Evolutionary conservation across 2,113 vertebrate genomes (phyloP).

Genomic region (Xenotilapia caudafasciata): DNA sequence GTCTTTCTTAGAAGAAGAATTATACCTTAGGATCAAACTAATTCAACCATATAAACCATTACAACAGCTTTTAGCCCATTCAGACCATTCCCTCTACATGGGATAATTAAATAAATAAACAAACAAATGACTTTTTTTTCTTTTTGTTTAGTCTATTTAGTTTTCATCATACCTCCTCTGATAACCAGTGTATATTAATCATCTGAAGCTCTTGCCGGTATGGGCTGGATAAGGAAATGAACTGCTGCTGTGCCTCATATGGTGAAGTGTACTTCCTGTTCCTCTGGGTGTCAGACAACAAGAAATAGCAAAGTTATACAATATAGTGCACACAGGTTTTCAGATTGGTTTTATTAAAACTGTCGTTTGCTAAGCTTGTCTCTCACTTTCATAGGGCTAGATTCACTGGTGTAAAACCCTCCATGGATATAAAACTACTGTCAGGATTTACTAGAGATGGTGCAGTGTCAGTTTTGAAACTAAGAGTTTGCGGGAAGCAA

Average conservation of each 20-base stretch:
- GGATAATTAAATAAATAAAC: not conserved
- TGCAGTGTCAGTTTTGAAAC: not conserved
- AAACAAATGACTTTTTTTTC: not conserved
- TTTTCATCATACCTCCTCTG: constrained; percentile 69
- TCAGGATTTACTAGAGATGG: not conserved
- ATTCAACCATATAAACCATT: not conserved
- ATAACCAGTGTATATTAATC: not conserved
- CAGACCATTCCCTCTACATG: not conserved
- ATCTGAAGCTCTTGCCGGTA: constrained; percentile 51
- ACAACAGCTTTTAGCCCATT: not conserved
- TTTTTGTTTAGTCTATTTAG: not conserved
- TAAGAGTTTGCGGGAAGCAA: not conserved
- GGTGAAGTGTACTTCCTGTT: constrained; percentile 54
- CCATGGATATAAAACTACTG: not conserved
- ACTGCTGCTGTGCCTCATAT: constrained; percentile 58
- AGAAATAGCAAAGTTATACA: constrained; percentile 43
- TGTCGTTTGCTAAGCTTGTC: not conserved
- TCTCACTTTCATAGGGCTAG: not conserved
- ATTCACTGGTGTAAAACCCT: not conserved
- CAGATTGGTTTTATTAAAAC: not conserved
- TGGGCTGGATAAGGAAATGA: constrained; percentile 2
- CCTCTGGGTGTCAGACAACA: constrained; percentile 67
- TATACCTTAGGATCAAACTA: not conserved
- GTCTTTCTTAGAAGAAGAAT: constrained; percentile 10
- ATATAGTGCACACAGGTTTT: not conserved